phyloP scores from a whole-genome alignment of 2,888 invertebrate genomes.

The Netelia inedita region DNA sequence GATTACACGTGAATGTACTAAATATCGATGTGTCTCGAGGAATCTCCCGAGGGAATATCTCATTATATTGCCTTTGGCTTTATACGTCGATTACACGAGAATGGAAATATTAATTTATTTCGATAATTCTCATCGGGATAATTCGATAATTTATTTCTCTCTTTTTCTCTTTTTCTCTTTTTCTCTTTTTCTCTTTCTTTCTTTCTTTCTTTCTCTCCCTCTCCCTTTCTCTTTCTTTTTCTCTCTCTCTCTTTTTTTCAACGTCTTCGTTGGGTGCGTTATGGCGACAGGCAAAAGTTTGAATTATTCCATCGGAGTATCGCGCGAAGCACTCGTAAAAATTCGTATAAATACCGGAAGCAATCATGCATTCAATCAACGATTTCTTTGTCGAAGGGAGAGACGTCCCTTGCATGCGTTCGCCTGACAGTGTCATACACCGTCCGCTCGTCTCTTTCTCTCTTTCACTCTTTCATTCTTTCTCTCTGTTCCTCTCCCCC shows the following conservation, averaged over 20 bases:
- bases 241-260: constrained; percentile 6
- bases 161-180: not conserved
- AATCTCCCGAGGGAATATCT: constrained; percentile 34
- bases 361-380: constrained; percentile 76
- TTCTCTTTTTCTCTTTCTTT: not conserved
- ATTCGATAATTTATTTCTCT: not conserved
- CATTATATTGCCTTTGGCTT: not conserved
- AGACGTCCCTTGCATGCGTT: constrained; percentile 71
- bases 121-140: constrained; percentile 50
- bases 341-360: constrained; percentile 74
- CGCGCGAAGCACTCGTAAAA: constrained; percentile 71
- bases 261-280: constrained; percentile 9
- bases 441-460: constrained; percentile 31
- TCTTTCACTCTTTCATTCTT: constrained; percentile 18
- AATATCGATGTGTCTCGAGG: constrained; percentile 49
- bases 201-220: not conserved
- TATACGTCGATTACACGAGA: constrained; percentile 46
- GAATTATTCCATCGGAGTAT: constrained; percentile 72
- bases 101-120: constrained; percentile 64
- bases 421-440: constrained; percentile 56
- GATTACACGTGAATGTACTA: constrained; percentile 49
- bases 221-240: not conserved
- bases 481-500: constrained; percentile 30
- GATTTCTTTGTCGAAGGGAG: constrained; percentile 75
- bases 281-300: constrained; percentile 58